Base-by-base conservation (phyloP, 2,888 invertebrate species). In the Leucania comma region DNA sequence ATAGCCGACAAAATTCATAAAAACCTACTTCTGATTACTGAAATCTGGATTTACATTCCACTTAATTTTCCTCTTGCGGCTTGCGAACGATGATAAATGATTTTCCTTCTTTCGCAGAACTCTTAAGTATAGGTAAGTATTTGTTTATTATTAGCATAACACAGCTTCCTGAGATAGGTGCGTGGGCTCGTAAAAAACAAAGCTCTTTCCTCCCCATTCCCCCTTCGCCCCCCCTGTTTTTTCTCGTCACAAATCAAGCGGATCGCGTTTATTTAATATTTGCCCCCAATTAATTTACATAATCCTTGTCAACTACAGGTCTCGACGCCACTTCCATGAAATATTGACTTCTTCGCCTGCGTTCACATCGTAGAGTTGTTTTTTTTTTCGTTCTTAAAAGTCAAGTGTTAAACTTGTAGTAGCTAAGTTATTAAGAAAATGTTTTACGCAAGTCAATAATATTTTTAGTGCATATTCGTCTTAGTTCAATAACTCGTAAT, bases 221-320 rank as follows among this genome's bases (percentile, higher is more conserved):
- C 58, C 51, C 53, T 50, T 50, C 58, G 22, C 58, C 62, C 58
- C 46, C 60, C 63, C 60, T 75, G 75, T 83, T 86, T 85, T 72
- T 86, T 89, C 83, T 84, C 75, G 78, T 80, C 87, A 83, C 89
- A 88, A 89, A 90, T 91, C 90, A 89, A 88, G 88, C 87, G 86
- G 84, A 88, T 86, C 89, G 86, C 87, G 86, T 84, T 90, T 90
- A 88, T 91, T 91, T 89, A 86, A 87, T 89, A 87, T 88, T 90
- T 90, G 85, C 85, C 89, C 89, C 87, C 91, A 88, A 91, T 91
- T 90, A 90, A 92, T 92, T 91, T 92, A 86, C 92, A 92, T 92
- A 92, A 91, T 90, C 90, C 90, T 90, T 91, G 92, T 91, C 92
- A 92, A 85, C 78, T 83, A 87, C 91, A 91, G 91, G 87, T 88